Percentiles rank a stretch among this genome's conserved stretches.
These are phyloP conservation scores for Melanophora roralis DNA, from an alignment of 2,888 invertebrate species.

Conservation along the genomic window DNA sequence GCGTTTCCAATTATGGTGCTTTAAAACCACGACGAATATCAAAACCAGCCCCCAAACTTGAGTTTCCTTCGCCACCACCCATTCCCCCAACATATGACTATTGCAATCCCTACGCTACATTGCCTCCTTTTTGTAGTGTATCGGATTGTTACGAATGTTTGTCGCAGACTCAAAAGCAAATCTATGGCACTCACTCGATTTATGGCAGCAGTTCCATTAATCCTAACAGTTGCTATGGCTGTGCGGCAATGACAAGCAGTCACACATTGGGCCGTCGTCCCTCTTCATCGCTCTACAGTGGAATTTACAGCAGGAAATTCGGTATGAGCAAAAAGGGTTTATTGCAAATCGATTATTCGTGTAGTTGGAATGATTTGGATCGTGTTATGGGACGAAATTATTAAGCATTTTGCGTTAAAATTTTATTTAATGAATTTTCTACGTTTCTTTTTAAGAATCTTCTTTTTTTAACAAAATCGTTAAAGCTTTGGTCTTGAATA, in stretches of 20 bases:
- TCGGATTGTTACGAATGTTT: conserved; percentile 74
- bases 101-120: conserved; percentile 72
- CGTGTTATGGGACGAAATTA: conserved; percentile 81
- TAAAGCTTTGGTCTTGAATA: too few species aligned
- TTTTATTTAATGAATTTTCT: too few species aligned
- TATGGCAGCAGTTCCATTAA: conserved; percentile 65
- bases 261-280: conserved; percentile 64
- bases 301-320: conserved; percentile 77
- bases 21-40: conserved; percentile 71
- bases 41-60: conserved; percentile 72
- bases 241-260: conserved; percentile 55
- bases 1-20: conserved; percentile 68
- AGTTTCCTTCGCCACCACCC: conserved; percentile 74
- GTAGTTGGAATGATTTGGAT: conserved; percentile 88
- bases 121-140: conserved; percentile 73
- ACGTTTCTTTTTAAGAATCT: too few species aligned
- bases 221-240: conserved; percentile 64
- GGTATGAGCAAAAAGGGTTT: conserved; percentile 88
- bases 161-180: conserved; percentile 65
- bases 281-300: conserved; percentile 74
- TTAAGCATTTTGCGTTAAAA: conserved; percentile 52
- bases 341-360: conserved; percentile 88
- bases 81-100: conserved; percentile 73
- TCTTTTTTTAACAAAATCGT: too few species aligned
- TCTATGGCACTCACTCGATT: conserved; percentile 70